phyloP scores from a whole-genome alignment of 2,113 vertebrate species.

The Notothenia rossii region DNA sequence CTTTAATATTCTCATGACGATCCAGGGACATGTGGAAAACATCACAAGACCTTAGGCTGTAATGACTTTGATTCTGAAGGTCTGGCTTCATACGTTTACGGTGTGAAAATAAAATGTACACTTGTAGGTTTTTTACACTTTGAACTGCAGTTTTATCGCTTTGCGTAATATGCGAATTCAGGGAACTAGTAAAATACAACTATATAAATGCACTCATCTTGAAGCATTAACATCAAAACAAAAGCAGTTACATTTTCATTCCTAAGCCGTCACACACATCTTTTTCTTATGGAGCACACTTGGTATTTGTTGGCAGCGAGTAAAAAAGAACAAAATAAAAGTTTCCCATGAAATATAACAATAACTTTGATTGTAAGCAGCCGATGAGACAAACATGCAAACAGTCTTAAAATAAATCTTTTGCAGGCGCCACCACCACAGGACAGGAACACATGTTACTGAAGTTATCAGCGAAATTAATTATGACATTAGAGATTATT shows the following conservation, averaged over 20 bases:
- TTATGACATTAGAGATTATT: slow-evolving; percentile 43
- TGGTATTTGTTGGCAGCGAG: slow-evolving; percentile 10
- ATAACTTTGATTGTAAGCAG: slow-evolving; percentile 50
- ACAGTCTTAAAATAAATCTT: slow-evolving; percentile 17
- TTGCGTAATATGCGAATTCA: not conserved
- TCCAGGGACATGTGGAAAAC: slow-evolving; percentile 95
- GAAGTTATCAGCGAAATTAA: slow-evolving; percentile 35
- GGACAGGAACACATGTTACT: slow-evolving; percentile 45
- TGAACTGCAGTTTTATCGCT: not conserved
- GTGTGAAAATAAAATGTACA: slow-evolving; percentile 83
- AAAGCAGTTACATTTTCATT: slow-evolving; percentile 13
- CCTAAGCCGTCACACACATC: slow-evolving; percentile 45
- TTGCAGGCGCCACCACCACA: slow-evolving; percentile 22
- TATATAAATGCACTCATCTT: not conserved
- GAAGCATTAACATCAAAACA: not conserved
- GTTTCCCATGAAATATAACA: slow-evolving; percentile 39
- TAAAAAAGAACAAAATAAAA: slow-evolving; percentile 16
- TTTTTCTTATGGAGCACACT: slow-evolving; percentile 64
- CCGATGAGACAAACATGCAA: slow-evolving; percentile 19
- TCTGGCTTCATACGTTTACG: slow-evolving; percentile 83
- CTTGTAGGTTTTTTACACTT: slow-evolving; percentile 33
- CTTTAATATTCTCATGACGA: slow-evolving; percentile 94
- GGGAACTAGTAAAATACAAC: not conserved
- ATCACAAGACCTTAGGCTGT: slow-evolving; percentile 91
- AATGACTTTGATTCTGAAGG: slow-evolving; percentile 85